Conservation (phyloP, 2,797 vertebrate species). For the Tragelaphus eurycerus region DNA sequence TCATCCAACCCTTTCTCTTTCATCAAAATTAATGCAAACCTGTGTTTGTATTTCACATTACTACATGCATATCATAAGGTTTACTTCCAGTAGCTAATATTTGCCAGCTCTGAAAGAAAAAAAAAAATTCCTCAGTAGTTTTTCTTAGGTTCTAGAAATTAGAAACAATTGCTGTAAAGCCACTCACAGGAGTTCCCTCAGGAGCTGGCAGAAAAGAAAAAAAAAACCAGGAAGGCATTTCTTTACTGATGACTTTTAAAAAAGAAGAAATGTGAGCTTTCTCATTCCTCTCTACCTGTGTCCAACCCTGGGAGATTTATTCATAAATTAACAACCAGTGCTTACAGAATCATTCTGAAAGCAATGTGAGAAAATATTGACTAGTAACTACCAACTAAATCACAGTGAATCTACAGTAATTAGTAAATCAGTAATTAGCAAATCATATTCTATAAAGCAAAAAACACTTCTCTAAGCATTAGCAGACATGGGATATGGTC, state of each 20-base stretch:
- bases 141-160: background rate
- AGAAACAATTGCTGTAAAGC: background rate
- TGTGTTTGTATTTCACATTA: slow-evolving; percentile 34
- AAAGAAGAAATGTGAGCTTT: slow-evolving; percentile 1
- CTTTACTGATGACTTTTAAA: background rate
- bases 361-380: background rate
- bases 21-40: slow-evolving; percentile 2
- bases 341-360: slow-evolving; percentile 14
- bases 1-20: slow-evolving; percentile 14
- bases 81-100: slow-evolving; percentile 30
- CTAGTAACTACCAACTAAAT: slow-evolving; percentile 34
- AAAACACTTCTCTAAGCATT: background rate
- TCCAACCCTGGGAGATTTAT: background rate
- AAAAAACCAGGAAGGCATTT: background rate
- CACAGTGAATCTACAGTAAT: background rate
- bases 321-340: background rate
- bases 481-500: background rate
- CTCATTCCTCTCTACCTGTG: background rate
- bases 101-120: background rate
- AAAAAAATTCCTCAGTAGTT: background rate
- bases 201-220: background rate
- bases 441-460: slow-evolving; percentile 11
- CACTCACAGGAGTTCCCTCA: background rate
- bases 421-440: slow-evolving; percentile 3
- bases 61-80: background rate